These are phyloP conservation scores for Nymphalis io DNA, from an alignment of 1,140 invertebrate genomes.

Conservation along the genomic window DNA sequence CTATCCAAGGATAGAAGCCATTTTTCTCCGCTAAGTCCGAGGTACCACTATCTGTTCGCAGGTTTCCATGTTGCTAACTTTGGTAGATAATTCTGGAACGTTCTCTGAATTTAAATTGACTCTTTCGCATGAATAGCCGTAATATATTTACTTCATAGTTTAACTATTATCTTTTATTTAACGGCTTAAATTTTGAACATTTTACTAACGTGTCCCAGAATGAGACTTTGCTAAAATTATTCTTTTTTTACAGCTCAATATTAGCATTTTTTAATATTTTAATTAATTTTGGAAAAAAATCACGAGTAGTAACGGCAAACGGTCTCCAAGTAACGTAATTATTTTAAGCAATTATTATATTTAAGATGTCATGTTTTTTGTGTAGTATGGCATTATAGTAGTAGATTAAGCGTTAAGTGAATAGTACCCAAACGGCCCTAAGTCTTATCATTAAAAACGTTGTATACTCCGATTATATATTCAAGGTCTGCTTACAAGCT, in stretches of 20 bases:
- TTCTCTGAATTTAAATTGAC: conserved; percentile 53
- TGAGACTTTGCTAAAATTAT: background rate
- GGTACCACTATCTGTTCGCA: conserved; percentile 49
- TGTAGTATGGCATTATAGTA: background rate
- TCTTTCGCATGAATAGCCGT: conserved; percentile 33
- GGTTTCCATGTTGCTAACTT: conserved; percentile 52
- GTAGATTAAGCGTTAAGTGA: too few relatives aligned
- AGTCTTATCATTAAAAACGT: too few relatives aligned
- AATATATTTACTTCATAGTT: conserved; percentile 31
- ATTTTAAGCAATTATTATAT: background rate
- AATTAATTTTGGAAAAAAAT: background rate
- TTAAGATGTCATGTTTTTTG: background rate
- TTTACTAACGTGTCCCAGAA: background rate
- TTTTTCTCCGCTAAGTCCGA: conserved; percentile 51
- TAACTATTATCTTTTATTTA: conserved; percentile 19
- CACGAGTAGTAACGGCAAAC: too few relatives aligned
- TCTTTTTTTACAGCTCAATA: background rate
- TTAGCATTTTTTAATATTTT: background rate
- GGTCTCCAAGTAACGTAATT: background rate
- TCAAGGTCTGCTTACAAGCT: background rate
- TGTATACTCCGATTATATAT: background rate
- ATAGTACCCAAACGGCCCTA: too few relatives aligned
- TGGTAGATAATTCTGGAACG: conserved; percentile 51
- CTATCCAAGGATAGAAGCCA: conserved; percentile 49
- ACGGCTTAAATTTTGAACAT: conserved; percentile 5